Percentiles rank a stretch among this genome's conserved stretches.
phyloP scores from a whole-genome alignment of 2,113 vertebrate genomes.

The Paratilapia polleni region DNA sequence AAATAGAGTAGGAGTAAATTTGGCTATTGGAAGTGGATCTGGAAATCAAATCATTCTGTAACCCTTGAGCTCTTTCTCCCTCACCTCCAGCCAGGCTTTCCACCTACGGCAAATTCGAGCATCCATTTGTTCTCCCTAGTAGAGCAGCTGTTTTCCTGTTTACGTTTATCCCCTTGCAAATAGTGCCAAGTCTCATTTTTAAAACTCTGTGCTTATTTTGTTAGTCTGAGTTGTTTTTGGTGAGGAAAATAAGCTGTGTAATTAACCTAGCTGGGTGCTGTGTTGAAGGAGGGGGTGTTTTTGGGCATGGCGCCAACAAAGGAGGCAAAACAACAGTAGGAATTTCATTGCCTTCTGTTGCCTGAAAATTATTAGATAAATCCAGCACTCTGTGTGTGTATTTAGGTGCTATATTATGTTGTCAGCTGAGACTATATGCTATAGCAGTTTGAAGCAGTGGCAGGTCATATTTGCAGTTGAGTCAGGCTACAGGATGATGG shows the following conservation, averaged over 20 bases:
- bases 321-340: conserved; percentile 50
- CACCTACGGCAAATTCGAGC: conserved; percentile 30
- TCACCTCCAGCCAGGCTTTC: conserved; percentile 63
- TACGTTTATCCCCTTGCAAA: conserved; percentile 19
- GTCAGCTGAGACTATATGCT: conserved; percentile 9
- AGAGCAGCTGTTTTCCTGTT: conserved; percentile 63
- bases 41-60: conserved; percentile 45
- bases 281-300: conserved; percentile 3
- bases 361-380: conserved; percentile 24
- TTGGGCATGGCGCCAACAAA: conserved; percentile 30
- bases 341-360: conserved; percentile 37
- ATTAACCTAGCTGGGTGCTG: conserved; percentile 11
- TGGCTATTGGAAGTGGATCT: conserved; percentile 21
- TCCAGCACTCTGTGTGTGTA: not conserved
- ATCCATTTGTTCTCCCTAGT: conserved; percentile 16
- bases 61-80: conserved; percentile 14
- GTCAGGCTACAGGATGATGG: conserved; percentile 19
- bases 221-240: conserved; percentile 9
- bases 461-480: conserved; percentile 33
- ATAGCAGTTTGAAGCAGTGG: conserved; percentile 14
- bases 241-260: conserved; percentile 5
- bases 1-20: conserved; percentile 50
- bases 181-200: conserved; percentile 22
- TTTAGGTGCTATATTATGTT: conserved; percentile 14
- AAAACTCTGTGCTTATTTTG: conserved; percentile 29